Evolutionary conservation across 2,113 vertebrate genomes (phyloP).

Genomic region (Tragulus kanchil): DNA sequence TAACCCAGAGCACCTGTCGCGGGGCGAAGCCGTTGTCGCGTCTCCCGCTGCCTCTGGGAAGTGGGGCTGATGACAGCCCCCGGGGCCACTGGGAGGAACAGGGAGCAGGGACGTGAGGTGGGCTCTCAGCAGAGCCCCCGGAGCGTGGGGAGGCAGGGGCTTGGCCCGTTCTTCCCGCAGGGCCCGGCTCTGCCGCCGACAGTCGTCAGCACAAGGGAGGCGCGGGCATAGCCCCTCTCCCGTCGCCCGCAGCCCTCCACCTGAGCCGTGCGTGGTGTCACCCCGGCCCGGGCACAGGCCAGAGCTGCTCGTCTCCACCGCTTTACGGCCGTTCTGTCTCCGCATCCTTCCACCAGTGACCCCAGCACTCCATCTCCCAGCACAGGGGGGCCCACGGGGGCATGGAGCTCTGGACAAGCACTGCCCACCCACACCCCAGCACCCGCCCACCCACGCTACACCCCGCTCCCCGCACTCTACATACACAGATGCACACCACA

Average conservation of each 20-base stretch:
- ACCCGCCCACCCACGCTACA: neutral
- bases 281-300: too few relatives aligned
- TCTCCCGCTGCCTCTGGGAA: neutral
- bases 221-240: rapidly evolving
- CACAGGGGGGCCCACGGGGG: too few relatives aligned
- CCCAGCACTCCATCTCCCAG: too few relatives aligned
- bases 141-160: rapidly evolving
- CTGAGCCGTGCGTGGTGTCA: rapidly evolving
- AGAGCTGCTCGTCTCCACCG: neutral
- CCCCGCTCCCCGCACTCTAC: neutral
- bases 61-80: neutral
- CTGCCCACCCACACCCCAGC: neutral
- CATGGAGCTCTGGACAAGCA: too few relatives aligned
- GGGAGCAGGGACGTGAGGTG: rapidly evolving
- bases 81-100: rapidly evolving
- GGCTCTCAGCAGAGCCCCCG: neutral
- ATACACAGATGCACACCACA: rapidly evolving
- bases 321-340: too few relatives aligned
- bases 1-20: rapidly evolving
- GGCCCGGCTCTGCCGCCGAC: rapidly evolving
- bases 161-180: neutral
- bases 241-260: too few relatives aligned
- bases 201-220: rapidly evolving
- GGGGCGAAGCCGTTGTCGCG: rapidly evolving
- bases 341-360: too few relatives aligned